Conservation (phyloP, 2,797 vertebrate genomes). For the Valencia hispanica region DNA sequence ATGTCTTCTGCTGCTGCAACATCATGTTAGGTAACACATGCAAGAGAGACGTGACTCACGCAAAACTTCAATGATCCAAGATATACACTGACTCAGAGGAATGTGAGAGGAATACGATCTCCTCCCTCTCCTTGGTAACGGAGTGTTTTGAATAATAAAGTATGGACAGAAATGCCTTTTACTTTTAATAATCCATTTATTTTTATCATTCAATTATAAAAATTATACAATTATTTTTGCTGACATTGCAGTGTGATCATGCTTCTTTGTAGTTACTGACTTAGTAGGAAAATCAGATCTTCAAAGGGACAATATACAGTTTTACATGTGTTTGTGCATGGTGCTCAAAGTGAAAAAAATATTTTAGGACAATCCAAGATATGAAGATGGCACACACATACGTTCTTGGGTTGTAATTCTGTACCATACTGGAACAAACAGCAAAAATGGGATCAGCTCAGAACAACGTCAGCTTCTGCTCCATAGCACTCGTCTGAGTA, state of each 20-base stretch:
- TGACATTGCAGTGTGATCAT: background rate
- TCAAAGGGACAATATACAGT: background rate
- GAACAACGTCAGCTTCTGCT: background rate
- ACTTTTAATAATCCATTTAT: background rate
- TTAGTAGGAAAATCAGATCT: background rate
- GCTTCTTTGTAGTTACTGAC: background rate
- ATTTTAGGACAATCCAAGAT: background rate
- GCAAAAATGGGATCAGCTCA: background rate
- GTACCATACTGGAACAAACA: background rate
- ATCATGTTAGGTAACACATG: constrained; percentile 53
- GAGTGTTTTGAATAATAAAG: background rate
- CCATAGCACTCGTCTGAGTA: too few species aligned
- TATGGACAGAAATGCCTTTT: background rate
- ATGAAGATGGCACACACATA: background rate
- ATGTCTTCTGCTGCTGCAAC: constrained; percentile 35
- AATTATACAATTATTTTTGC: background rate
- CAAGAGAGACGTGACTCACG: constrained; percentile 22
- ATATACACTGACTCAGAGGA: constrained; percentile 24
- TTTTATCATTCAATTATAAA: background rate
- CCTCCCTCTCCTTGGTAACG: background rate
- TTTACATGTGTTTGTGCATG: background rate
- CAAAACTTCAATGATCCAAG: constrained; percentile 31
- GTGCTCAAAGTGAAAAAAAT: background rate
- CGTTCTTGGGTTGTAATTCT: background rate
- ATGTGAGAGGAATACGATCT: constrained; percentile 18